A percentile compares a stretch with the other conserved stretches of the same genome.
Evolutionary conservation across 2,888 invertebrate genomes (phyloP).

Genomic region (Molanna angustata): DNA sequence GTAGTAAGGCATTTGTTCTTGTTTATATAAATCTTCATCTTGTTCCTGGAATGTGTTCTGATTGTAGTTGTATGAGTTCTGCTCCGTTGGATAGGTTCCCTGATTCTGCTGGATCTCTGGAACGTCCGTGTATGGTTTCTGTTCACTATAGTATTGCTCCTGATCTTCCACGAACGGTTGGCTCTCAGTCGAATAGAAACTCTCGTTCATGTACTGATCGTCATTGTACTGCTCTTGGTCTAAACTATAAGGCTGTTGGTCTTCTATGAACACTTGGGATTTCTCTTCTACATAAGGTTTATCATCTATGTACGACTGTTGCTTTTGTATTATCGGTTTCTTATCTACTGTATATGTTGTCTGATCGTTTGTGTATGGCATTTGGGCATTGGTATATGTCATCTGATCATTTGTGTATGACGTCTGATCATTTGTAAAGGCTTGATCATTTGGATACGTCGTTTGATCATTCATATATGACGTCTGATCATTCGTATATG

Average conservation of each 20-base stretch:
- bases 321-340: slow-evolving; percentile 39
- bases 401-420: too few species aligned
- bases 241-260: slow-evolving; percentile 28
- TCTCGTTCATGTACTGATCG: slow-evolving; percentile 30
- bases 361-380: background rate
- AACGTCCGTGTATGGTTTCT: slow-evolving; percentile 36
- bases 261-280: slow-evolving; percentile 36
- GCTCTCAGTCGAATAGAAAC: slow-evolving; percentile 35
- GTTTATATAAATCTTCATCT: slow-evolving; percentile 21
- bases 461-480: too few species aligned
- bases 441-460: too few species aligned
- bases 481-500: too few species aligned
- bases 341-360: slow-evolving; percentile 36
- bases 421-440: too few species aligned
- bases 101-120: slow-evolving; percentile 28
- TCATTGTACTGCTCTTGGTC: slow-evolving; percentile 37
- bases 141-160: slow-evolving; percentile 44
- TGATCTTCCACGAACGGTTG: slow-evolving; percentile 44
- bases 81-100: slow-evolving; percentile 31
- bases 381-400: background rate
- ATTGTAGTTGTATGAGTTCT: slow-evolving; percentile 29
- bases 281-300: slow-evolving; percentile 35
- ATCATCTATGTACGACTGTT: slow-evolving; percentile 35
- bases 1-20: slow-evolving; percentile 30
- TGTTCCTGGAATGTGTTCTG: slow-evolving; percentile 19